Percentiles rank a stretch among this genome's conserved stretches.
Evolutionary conservation across 2,113 vertebrate species (phyloP).

Genomic region (Chitala chitala): DNA sequence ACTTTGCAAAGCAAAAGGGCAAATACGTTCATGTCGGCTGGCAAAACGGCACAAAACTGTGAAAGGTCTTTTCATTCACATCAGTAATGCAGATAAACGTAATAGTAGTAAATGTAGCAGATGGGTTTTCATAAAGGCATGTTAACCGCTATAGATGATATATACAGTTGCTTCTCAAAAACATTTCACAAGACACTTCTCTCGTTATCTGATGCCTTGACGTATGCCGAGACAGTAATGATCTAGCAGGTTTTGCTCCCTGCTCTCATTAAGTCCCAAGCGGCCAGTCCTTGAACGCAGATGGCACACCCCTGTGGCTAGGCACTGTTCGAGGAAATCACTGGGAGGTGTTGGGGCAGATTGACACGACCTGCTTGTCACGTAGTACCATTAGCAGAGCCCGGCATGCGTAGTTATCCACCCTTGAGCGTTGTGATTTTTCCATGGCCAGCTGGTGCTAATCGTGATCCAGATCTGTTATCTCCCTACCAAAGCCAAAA

Average conservation of each 20-base stretch:
- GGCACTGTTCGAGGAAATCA: slow-evolving; percentile 19
- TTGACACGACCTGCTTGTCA: slow-evolving; percentile 36
- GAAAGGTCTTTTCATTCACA: not conserved
- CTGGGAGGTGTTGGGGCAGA: not conserved
- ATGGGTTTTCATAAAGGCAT: not conserved
- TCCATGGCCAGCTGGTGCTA: slow-evolving; percentile 33
- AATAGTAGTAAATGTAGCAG: not conserved
- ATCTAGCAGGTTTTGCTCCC: not conserved
- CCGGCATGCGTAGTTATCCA: slow-evolving; percentile 20
- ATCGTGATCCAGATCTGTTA: slow-evolving; percentile 33
- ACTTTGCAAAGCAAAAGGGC: no score
- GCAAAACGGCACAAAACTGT: not conserved
- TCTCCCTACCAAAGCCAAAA: slow-evolving; percentile 47
- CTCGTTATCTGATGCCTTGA: no score
- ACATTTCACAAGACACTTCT: no score
- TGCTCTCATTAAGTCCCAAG: not conserved
- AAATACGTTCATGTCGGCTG: not conserved
- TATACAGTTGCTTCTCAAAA: no score
- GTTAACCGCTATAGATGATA: not conserved
- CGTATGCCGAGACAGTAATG: not conserved
- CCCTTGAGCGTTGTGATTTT: slow-evolving; percentile 39
- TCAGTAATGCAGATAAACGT: no score
- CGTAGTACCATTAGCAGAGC: slow-evolving; percentile 37
- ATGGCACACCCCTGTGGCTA: not conserved
- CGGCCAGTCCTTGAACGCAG: not conserved